Evolutionary conservation across 2,113 vertebrate genomes (phyloP).

Genomic region (Rhinopithecus roxellana): DNA sequence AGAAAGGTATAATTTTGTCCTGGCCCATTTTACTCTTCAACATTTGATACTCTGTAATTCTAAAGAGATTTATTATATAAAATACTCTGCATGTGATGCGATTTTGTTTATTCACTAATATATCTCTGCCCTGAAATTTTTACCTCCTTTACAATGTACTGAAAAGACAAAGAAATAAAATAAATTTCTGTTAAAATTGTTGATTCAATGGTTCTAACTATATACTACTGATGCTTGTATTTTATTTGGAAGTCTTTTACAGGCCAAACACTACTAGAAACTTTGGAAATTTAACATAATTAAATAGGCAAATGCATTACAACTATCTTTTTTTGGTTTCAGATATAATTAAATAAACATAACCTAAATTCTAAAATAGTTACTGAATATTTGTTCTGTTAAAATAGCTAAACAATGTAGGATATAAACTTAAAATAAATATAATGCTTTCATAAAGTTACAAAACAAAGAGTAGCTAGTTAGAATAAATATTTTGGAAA

Average conservation of each 20-base stretch:
- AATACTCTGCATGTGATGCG: rapidly evolving
- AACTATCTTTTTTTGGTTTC: background rate
- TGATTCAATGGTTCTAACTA: background rate
- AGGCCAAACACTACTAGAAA: background rate
- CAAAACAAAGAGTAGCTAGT: background rate
- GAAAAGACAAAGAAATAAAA: background rate
- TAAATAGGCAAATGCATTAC: background rate
- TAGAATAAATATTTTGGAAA: background rate
- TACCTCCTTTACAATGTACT: background rate
- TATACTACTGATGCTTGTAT: background rate
- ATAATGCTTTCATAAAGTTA: background rate
- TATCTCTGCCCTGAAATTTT: background rate
- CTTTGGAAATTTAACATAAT: background rate
- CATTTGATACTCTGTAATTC: background rate
- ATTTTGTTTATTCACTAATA: background rate
- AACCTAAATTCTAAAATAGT: background rate
- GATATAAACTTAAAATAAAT: background rate
- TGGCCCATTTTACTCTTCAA: background rate
- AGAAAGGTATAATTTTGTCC: background rate
- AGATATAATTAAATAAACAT: background rate
- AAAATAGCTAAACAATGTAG: background rate
- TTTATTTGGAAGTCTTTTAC: background rate
- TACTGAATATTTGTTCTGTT: background rate
- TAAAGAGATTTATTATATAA: background rate
- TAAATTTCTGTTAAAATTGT: background rate